Base-by-base conservation (phyloP, 1,140 invertebrate species). In the Polypedilum vanderplanki region DNA sequence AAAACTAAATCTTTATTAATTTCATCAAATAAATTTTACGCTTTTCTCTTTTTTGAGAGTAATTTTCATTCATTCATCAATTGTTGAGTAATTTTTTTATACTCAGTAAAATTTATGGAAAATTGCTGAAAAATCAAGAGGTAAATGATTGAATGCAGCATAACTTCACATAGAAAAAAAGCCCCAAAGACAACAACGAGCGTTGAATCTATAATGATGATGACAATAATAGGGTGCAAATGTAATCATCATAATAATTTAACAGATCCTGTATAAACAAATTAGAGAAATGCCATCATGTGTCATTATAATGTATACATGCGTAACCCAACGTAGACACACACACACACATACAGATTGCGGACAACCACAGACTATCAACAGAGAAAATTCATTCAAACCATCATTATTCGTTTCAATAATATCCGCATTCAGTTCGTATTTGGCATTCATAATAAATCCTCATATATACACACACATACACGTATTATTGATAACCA, bases 401-500 rank as follows among this genome's bases (percentile, higher is more conserved):
- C 17, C 65, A 18, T 70, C 65, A 70, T 70, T 22, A 22, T 70
- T 70, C 65, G 65, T 20, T 2, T 5, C 15, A n/a, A 20, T 70
- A 20, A 15, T 57, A 12, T 57, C 46, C 1, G n/a, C n/a, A 57
- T 1, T 57, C 10, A 57, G 46, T 15, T 57, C 17, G 18, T 70
- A 20, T 20, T 70, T 20, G 65, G 65, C 17, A 70, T 70, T 20
- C 65, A 70, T 70, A 20, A 70, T 70, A 70, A 70, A 70, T 70
- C 17, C 17, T 20, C 20, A 70, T 8, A 20, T 70, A 20, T 18
- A n/a, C 15, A 18, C 3, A n/a, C 7, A 20, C 20, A 18, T n/a
- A 57, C 41, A 67, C 64, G n/a, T 18, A 70, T 18, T 70, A 70
- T 70, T 70, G 65, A 70, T 70, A 70, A 70, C 17, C 65, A 70